Evolutionary conservation across 2,888 invertebrate genomes (phyloP).

Genomic region (Chalcis sispes): DNA sequence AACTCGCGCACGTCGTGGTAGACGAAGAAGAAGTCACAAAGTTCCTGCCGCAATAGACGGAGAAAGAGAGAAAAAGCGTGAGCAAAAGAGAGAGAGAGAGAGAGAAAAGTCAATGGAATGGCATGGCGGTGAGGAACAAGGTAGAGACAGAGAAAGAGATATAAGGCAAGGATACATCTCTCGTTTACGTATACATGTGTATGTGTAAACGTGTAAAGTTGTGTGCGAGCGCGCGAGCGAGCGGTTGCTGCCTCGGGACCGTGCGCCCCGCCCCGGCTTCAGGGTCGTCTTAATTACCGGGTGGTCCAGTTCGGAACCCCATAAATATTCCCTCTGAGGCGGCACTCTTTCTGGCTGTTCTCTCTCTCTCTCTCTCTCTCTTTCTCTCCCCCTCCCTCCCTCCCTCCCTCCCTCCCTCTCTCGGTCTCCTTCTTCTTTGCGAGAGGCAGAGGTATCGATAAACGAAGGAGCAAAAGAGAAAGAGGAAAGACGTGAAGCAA

Average conservation of each 20-base stretch:
- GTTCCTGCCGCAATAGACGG: background rate
- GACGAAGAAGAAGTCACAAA: slow-evolving; percentile 4
- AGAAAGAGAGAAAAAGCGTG: slow-evolving; percentile 9
- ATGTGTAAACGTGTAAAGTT: background rate
- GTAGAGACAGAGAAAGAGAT: slow-evolving; percentile 62
- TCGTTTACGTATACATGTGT: slow-evolving; percentile 2
- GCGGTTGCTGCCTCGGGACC: slow-evolving; percentile 62
- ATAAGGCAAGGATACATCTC: background rate
- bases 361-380: background rate
- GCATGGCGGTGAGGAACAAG: slow-evolving; percentile 60
- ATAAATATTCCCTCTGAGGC: slow-evolving; percentile 69
- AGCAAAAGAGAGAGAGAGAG: slow-evolving; percentile 27
- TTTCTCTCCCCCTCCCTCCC: background rate
- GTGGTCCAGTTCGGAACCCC: slow-evolving; percentile 72
- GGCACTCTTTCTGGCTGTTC: slow-evolving; percentile 67
- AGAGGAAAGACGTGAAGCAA: slow-evolving; percentile 22
- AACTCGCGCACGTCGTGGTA: slow-evolving; percentile 25
- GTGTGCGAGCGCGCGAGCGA: slow-evolving; percentile 50
- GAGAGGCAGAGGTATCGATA: background rate
- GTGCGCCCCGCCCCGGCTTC: slow-evolving; percentile 69
- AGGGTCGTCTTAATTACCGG: slow-evolving; percentile 73
- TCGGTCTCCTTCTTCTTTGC: background rate
- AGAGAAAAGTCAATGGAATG: slow-evolving; percentile 42
- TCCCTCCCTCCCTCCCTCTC: background rate
- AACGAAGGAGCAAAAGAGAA: slow-evolving; percentile 29